Base-by-base conservation (phyloP, 2,888 invertebrate species). In the Caenorhabditis virilis region DNA sequence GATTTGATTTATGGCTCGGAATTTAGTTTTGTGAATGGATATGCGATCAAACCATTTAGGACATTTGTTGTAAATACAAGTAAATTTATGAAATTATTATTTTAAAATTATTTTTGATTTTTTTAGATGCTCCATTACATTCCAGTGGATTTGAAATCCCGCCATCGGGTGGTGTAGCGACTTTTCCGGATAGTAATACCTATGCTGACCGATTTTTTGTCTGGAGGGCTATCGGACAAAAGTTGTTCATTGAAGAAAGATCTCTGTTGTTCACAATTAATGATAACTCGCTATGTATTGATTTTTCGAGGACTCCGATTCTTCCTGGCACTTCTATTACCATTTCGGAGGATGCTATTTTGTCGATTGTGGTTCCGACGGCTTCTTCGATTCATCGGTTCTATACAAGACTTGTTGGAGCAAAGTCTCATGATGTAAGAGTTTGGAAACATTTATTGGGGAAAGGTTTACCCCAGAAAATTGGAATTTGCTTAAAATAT, bases 311-410 rank as follows among this genome's bases (percentile, higher is more conserved):
- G 9, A 65, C 80, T 1, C 56, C 77, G 13, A 73, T 80, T 39
- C 52, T 79, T 16, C 76, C 77, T 3, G 77, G 75, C 36, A 70
- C 69, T 5, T 51, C 53, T 4, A 56, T 74, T 35, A 56, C 64
- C 4, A 62, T 50, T 27, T 59, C 47, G 22, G 69, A 52, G 30
- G 58, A 58, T 22, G 25, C 23, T 45, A 43, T 78, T 13, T 42
- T 80, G n/a, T 60, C 69, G 7, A 56, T 80, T 15, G 64, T 77
- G 1, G 77, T 80, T 5, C 78, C 80, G 7, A 80, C 79, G 1
- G 77, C 78, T 26, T 77, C 77, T 6, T 67, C 75, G n/a, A 61
- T 80, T 26, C 77, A 80, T 51, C 68, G 78, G 11, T 76, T 80
- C 56, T 56, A 63, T 16, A 56, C 63, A 13, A 57, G 54, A 52